Percentiles rank a stretch among this genome's conserved stretches.
Conservation (phyloP, 2,888 invertebrate genomes). For the Girardia tigrina region DNA sequence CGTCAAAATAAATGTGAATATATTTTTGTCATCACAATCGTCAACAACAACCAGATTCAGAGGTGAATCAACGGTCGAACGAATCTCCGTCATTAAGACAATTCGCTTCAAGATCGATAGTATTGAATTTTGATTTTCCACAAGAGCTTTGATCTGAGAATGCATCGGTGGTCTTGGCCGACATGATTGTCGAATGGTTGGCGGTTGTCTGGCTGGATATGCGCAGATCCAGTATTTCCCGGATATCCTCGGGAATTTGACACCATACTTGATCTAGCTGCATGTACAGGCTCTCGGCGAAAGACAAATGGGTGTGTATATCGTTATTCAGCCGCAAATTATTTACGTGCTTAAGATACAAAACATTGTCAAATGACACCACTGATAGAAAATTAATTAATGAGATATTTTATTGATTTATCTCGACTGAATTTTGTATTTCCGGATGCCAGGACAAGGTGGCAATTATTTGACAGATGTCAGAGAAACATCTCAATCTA, state of each 20-base stretch:
- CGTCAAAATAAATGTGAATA: too few relatives aligned
- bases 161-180: neutral
- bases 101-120: neutral
- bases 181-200: neutral
- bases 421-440: too few relatives aligned
- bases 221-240: neutral
- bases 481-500: too few relatives aligned
- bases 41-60: neutral
- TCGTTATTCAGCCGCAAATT: neutral
- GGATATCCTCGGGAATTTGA: neutral
- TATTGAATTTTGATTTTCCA: neutral
- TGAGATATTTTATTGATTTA: too few relatives aligned
- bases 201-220: neutral
- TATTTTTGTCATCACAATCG: neutral
- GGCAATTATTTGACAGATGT: too few relatives aligned
- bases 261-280: neutral
- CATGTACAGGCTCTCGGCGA: constrained; percentile 13
- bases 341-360: neutral
- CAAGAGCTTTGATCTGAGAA: too few relatives aligned
- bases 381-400: too few relatives aligned
- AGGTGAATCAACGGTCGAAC: neutral
- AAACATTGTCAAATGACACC: too few relatives aligned
- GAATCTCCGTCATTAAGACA: neutral
- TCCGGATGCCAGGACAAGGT: too few relatives aligned
- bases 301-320: neutral